These are phyloP conservation scores for Calliopum simillimum DNA, from an alignment of 2,888 invertebrate species.

Conservation along the genomic window DNA sequence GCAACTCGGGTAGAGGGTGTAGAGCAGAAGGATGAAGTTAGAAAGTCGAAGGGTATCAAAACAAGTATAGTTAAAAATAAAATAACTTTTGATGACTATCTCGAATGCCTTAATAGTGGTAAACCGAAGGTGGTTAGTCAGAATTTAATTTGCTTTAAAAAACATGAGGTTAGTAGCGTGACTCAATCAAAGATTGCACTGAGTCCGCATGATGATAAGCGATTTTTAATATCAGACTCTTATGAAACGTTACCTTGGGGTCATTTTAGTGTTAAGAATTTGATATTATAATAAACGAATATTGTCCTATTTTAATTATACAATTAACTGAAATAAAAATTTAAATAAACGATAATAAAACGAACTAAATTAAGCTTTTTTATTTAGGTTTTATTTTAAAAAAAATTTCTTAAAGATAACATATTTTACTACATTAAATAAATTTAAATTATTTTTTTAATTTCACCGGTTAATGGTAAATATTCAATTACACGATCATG, in stretches of 20 bases:
- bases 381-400: too few species aligned
- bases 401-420: too few species aligned
- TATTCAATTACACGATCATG: too few species aligned
- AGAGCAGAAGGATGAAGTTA: not conserved
- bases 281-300: too few species aligned
- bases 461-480: too few species aligned
- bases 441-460: too few species aligned
- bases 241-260: slow-evolving; percentile 16
- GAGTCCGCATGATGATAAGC: slow-evolving; percentile 18
- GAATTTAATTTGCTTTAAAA: not conserved
- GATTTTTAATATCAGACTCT: slow-evolving; percentile 16
- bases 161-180: not conserved
- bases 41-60: slow-evolving; percentile 16
- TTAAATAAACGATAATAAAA: too few species aligned
- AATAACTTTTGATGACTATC: not conserved
- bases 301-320: too few species aligned
- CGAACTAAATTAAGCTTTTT: too few species aligned
- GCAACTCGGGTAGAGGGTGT: slow-evolving; percentile 16
- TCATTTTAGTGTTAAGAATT: not conserved
- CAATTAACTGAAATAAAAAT: too few species aligned
- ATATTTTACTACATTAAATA: too few species aligned
- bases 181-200: slow-evolving; percentile 10
- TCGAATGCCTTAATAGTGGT: not conserved
- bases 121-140: not conserved
- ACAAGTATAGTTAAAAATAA: slow-evolving; percentile 9